Conservation (phyloP, 2,113 vertebrate species). For the Prinia subflava region DNA sequence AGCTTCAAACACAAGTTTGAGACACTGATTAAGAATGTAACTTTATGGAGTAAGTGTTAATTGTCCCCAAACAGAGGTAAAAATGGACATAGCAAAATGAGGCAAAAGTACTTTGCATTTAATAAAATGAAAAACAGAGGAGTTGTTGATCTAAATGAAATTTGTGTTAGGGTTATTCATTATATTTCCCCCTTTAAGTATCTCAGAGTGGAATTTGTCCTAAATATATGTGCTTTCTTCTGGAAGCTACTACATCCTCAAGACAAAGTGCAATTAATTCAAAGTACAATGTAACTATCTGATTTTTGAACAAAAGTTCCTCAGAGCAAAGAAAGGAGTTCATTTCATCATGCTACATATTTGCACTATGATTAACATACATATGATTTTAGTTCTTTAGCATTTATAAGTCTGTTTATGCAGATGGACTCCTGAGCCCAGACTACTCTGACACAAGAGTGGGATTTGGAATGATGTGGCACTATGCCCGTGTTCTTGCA, state of each 20-base stretch:
- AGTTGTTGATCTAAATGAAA: background rate
- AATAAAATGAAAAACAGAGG: background rate
- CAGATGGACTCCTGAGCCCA: background rate
- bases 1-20: slow-evolving; percentile 29
- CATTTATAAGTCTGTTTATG: background rate
- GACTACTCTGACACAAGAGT: background rate
- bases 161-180: slow-evolving; percentile 8
- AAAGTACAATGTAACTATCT: slow-evolving; percentile 7
- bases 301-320: slow-evolving; percentile 4
- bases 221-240: background rate
- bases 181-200: background rate
- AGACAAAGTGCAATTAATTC: slow-evolving; percentile 6
- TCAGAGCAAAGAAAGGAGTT: background rate
- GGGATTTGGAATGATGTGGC: background rate
- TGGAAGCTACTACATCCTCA: background rate
- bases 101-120: slow-evolving; percentile 4
- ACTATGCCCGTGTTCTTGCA: background rate
- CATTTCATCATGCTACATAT: background rate
- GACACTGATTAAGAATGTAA: background rate
- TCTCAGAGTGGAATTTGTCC: slow-evolving; percentile 15
- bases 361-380: slow-evolving; percentile 7
- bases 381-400: slow-evolving; percentile 8
- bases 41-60: background rate
- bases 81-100: background rate
- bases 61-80: background rate